Evolutionary conservation across 1,140 invertebrate species (phyloP).

Genomic region (Cydia amplana): DNA sequence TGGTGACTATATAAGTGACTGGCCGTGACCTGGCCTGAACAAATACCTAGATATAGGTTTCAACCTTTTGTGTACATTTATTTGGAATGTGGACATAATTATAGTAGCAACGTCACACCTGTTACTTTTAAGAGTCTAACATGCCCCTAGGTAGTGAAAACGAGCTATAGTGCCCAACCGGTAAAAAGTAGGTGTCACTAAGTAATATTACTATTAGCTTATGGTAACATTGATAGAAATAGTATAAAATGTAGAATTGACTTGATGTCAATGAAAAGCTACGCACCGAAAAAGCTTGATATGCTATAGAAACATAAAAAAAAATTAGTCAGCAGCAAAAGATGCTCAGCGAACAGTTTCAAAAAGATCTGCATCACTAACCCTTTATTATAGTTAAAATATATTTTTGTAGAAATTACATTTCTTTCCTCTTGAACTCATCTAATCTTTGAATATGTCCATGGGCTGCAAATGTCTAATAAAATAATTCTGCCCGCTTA

Average conservation of each 20-base stretch:
- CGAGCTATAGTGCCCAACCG: constrained; percentile 8
- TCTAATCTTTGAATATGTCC: too few relatives aligned
- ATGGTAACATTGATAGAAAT: constrained; percentile 12
- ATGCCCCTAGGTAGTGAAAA: not conserved
- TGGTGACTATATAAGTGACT: too few relatives aligned
- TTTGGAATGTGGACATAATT: too few relatives aligned
- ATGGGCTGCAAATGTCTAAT: too few relatives aligned
- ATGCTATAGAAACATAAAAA: not conserved
- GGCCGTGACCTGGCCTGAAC: too few relatives aligned
- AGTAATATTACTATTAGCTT: constrained; percentile 15
- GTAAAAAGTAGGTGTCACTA: constrained; percentile 11
- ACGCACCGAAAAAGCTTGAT: not conserved
- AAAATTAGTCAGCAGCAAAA: not conserved
- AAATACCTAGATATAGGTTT: too few relatives aligned
- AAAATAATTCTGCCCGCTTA: not conserved
- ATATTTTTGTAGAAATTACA: too few relatives aligned
- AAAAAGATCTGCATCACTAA: not conserved
- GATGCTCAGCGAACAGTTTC: not conserved
- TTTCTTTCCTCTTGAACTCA: too few relatives aligned
- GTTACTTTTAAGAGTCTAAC: not conserved
- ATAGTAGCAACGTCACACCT: not conserved
- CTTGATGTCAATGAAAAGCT: not conserved
- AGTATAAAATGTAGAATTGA: constrained; percentile 2
- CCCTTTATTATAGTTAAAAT: not conserved
- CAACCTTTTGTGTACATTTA: too few relatives aligned